Percentiles rank a stretch among this genome's conserved stretches.
phyloP scores from a whole-genome alignment of 2,888 invertebrate genomes.

The Dicycla oo region DNA sequence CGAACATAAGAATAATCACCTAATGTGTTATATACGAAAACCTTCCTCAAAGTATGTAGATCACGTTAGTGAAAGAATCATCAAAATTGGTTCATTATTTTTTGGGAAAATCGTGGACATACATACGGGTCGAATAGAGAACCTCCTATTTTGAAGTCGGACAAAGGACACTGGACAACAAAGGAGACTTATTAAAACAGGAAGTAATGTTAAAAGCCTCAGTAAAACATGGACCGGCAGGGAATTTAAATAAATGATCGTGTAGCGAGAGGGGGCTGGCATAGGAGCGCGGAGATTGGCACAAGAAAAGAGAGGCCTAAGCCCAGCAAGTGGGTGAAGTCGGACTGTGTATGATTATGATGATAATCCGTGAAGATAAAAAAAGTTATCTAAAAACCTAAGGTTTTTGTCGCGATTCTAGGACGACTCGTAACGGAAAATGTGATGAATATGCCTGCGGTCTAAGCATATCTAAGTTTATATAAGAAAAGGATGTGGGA shows the following conservation, averaged over 20 bases:
- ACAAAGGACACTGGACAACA: neutral
- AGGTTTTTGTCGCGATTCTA: neutral
- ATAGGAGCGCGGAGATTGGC: too few relatives aligned
- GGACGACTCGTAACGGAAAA: neutral
- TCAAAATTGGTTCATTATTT: too few relatives aligned
- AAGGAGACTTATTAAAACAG: neutral
- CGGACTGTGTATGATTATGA: neutral
- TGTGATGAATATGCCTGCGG: neutral
- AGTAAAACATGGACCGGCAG: neutral
- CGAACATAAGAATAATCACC: too few relatives aligned
- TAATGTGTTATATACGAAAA: too few relatives aligned
- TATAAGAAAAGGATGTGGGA: too few relatives aligned
- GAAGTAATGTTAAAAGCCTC: neutral
- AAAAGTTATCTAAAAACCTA: neutral
- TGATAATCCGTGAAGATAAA: neutral
- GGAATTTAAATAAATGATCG: neutral
- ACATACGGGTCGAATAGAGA: too few relatives aligned
- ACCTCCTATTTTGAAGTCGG: too few relatives aligned
- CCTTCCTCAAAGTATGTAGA: too few relatives aligned
- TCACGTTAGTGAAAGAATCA: too few relatives aligned
- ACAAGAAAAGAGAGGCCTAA: neutral
- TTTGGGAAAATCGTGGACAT: too few relatives aligned
- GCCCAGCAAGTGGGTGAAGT: neutral
- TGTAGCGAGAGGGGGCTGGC: too few relatives aligned
- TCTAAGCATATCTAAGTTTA: too few relatives aligned